These are phyloP conservation scores for Dicycla oo DNA, from an alignment of 2,888 invertebrate genomes.

Conservation along the genomic window DNA sequence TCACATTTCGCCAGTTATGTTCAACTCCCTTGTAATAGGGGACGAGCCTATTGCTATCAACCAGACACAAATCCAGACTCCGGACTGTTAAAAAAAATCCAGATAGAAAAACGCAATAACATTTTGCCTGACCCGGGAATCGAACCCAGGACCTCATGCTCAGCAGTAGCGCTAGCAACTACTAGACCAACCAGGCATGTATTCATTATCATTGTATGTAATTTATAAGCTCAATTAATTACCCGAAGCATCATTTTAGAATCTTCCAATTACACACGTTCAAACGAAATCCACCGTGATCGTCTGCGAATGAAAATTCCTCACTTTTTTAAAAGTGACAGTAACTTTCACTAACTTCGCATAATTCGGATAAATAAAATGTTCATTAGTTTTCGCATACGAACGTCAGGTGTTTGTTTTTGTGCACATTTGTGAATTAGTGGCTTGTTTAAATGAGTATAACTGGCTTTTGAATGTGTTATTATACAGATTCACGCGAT, in stretches of 20 bases:
- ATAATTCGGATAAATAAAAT: slow-evolving; percentile 43
- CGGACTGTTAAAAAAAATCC: too few species aligned
- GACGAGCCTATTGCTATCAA: too few species aligned
- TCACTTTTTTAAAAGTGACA: slow-evolving; percentile 42
- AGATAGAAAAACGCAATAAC: too few species aligned
- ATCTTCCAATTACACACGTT: slow-evolving; percentile 9
- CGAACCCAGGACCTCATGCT: too few species aligned
- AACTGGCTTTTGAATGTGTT: slow-evolving; percentile 17
- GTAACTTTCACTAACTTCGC: slow-evolving; percentile 54
- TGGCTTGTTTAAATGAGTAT: slow-evolving; percentile 13
- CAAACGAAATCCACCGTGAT: background rate
- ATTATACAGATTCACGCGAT: slow-evolving; percentile 35
- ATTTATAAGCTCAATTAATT: slow-evolving; percentile 11
- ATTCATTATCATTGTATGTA: too few species aligned
- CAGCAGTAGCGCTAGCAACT: too few species aligned
- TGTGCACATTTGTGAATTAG: slow-evolving; percentile 9
- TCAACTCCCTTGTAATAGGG: too few species aligned
- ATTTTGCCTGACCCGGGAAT: too few species aligned
- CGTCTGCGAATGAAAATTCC: slow-evolving; percentile 22
- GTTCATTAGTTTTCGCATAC: slow-evolving; percentile 34
- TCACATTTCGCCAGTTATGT: too few species aligned
- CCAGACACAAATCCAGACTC: too few species aligned
- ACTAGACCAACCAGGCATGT: too few species aligned
- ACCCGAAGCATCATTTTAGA: slow-evolving; percentile 4
- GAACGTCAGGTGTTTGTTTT: slow-evolving; percentile 32